Evolutionary conservation across 2,888 invertebrate species (phyloP), one percentile per base, ranked within the genome.

Genomic region (Plusia festucae): DNA sequence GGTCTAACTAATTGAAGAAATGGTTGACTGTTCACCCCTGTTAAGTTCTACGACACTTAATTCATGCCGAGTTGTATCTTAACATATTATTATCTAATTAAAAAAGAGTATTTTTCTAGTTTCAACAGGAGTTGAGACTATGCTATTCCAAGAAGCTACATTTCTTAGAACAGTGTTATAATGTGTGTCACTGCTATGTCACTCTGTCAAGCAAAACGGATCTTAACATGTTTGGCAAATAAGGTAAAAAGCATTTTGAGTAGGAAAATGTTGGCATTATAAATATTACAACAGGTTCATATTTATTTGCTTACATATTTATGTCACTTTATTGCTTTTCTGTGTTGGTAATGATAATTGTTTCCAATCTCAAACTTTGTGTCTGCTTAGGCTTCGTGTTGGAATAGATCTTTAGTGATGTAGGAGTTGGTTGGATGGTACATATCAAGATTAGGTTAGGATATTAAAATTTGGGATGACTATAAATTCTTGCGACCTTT

Each of bases 101-200:
- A n/a, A n/a, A n/a, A n/a, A 40, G n/a, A 40, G n/a, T n/a, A n/a
- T n/a, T 40, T 1, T 4, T 40, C 40, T 1, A 6, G n/a, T n/a
- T 40, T n/a, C n/a, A 40, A 40, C n/a, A 40, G 40, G 40, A n/a
- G n/a, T n/a, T 40, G n/a, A 40, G 40, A n/a, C 40, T n/a, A 40
- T 40, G n/a, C n/a, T n/a, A 40, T 40, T 40, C 40, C 15, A n/a
- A 40, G 15, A 40, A 40, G 6, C 40, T n/a, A 40, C 40, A 5
- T 40, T 40, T 40, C n/a, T 40, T 40, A 40, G 40, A 40, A 40
- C n/a, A n/a, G n/a, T 34, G 34, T n/a, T n/a, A 40, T 40, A 40
- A 6, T 40, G n/a, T 40, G 40, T n/a, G 15, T n/a, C n/a, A 40
- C n/a, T n/a, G 13, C 34, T 40, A 5, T 40, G 40, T 40, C 40